These are phyloP conservation scores for Thymallus thymallus DNA, from an alignment of 2,113 vertebrate species.

Conservation along the genomic window DNA sequence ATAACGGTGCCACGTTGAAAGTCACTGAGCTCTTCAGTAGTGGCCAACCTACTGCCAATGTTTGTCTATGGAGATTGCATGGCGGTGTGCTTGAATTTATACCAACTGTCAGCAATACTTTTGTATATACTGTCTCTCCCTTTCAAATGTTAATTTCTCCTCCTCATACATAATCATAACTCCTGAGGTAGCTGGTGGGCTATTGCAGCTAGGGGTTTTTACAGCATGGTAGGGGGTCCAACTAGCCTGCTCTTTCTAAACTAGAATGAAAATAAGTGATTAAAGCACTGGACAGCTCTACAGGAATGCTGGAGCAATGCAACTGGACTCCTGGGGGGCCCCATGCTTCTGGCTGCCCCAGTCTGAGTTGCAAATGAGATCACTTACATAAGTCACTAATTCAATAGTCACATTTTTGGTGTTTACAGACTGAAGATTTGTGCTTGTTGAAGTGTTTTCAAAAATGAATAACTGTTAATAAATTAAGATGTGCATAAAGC, in stretches of 20 bases:
- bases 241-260: conserved; percentile 27
- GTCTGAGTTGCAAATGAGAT: not conserved
- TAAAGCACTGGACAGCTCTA: conserved; percentile 30
- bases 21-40: too few species aligned
- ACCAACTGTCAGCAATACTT: not conserved
- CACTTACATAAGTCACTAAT: not conserved
- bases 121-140: conserved; percentile 65
- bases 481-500: too few species aligned
- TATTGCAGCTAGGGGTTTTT: conserved; percentile 26
- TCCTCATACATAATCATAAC: conserved; percentile 74
- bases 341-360: not conserved
- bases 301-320: conserved; percentile 26
- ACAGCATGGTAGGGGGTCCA: conserved; percentile 24
- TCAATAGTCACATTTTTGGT: not conserved
- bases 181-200: conserved; percentile 48
- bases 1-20: too few species aligned
- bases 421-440: too few species aligned
- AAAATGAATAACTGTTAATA: too few species aligned
- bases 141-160: conserved; percentile 74
- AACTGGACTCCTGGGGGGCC: not conserved
- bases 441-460: too few species aligned
- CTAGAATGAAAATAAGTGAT: conserved; percentile 36
- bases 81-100: too few species aligned
- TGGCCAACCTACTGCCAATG: too few species aligned
- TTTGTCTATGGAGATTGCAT: too few species aligned